Evolutionary conservation across 2,888 invertebrate genomes (phyloP), one percentile per base, ranked within the genome.

Genomic region (Biston stratarius): DNA sequence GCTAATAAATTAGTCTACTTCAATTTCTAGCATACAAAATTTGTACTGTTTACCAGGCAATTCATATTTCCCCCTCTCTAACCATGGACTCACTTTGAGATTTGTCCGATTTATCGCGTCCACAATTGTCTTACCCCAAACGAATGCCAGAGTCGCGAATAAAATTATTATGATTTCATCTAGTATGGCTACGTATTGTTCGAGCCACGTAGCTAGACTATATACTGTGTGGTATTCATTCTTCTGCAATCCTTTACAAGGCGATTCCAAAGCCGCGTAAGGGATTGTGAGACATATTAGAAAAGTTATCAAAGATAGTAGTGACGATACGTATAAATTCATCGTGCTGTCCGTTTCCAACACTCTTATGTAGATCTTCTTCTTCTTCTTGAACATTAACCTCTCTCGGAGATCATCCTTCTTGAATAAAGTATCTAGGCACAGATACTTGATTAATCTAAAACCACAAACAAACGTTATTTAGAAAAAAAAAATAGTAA

Each of bases 251-350:
- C 76, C 67, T 24, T 83, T 80, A 42, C 82, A 84, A 0, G 89
- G 88, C 2, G 71, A 66, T 14, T 85, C 77, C 36, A 89, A 47
- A 0, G 73, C 61, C 0, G 69, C 80, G 11, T 79, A 86, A 0
- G 89, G 89, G 61, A 89, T 80, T 0, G 87, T 81, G 0, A 88
- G 14, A 60, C 83, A 83, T 0, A 86, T 60, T 7, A 89, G 48
- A 0, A 80, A 65, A 7, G 75, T 72, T 8, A 88, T 77, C 7
- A 86, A 0, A 0, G 89, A 85, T 48, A 87, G 76, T 33, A 89
- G 53, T 0, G 73, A 62, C 0, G 89, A 88, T 3, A 89, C 67
- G 47, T 75, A 81, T 0, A 86, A 69, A 11, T 83, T 83, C 71
- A 84, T 70, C 0, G 73, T 77, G 6, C 69, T 57, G 51, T 84